Evolutionary conservation across 2,888 invertebrate genomes (phyloP).

Genomic region (Ochropleura plecta): DNA sequence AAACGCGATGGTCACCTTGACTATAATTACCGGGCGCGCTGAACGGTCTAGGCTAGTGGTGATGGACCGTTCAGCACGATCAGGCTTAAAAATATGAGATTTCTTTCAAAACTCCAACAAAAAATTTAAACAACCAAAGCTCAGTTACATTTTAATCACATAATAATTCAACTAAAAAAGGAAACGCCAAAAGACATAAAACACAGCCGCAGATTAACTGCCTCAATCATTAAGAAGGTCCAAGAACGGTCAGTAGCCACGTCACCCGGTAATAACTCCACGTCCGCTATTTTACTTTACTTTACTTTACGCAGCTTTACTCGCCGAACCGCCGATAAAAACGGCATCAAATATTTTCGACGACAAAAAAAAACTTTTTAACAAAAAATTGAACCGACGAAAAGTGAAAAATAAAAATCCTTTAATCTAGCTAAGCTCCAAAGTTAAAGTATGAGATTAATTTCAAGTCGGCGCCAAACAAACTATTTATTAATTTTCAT

Average conservation of each 20-base stretch:
- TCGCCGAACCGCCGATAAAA: conserved; percentile 64
- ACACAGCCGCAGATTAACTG: conserved; percentile 14
- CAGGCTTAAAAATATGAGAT: no score
- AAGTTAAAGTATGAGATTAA: no score
- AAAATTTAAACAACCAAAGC: not conserved
- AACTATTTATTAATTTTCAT: no score
- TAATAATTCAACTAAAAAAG: not conserved
- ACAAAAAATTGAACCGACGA: no score
- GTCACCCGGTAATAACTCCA: conserved; percentile 12
- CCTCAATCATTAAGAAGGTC: conserved; percentile 11
- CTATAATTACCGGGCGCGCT: no score
- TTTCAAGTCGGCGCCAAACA: no score
- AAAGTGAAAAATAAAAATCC: no score
- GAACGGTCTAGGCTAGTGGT: no score
- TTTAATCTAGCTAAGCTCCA: no score
- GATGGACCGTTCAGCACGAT: no score
- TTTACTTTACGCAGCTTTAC: conserved; percentile 18
- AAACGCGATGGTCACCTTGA: no score
- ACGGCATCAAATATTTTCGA: conserved; percentile 59
- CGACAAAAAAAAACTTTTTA: no score
- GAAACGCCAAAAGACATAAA: conserved; percentile 1
- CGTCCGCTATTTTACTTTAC: conserved; percentile 26
- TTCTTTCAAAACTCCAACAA: not conserved
- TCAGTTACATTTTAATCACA: not conserved
- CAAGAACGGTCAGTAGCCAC: not conserved